These are phyloP conservation scores for Galago senegalensis DNA, from an alignment of 2,797 vertebrate genomes.

Conservation along the genomic window DNA sequence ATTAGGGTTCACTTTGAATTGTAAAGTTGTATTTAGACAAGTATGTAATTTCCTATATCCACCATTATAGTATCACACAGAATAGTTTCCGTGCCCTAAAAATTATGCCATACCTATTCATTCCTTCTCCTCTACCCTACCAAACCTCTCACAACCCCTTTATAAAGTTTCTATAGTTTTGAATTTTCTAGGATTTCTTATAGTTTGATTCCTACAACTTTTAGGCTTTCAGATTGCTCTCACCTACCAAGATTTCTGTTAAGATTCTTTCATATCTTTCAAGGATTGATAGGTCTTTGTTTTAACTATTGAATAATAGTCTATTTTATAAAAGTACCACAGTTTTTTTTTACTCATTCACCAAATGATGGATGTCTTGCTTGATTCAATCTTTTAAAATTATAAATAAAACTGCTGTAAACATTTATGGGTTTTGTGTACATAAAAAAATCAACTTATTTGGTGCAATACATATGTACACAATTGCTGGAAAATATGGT, in stretches of 20 bases:
- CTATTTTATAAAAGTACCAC: not conserved
- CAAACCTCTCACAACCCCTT: not conserved
- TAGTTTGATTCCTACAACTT: not conserved
- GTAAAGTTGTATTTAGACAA: not conserved
- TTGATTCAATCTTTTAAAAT: not conserved
- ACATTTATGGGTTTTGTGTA: not conserved
- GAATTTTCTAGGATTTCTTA: not conserved
- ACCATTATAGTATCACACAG: not conserved
- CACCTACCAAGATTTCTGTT: not conserved
- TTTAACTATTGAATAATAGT: not conserved
- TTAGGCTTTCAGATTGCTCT: not conserved
- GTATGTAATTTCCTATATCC: not conserved
- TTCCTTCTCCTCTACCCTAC: not conserved
- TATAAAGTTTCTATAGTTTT: not conserved
- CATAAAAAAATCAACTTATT: not conserved
- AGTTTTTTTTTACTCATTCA: not conserved
- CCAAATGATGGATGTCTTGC: not conserved
- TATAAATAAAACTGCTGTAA: not conserved
- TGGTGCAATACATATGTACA: not conserved
- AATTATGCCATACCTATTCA: not conserved
- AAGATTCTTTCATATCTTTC: not conserved
- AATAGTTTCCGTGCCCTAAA: not conserved
- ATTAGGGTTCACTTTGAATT: not conserved
- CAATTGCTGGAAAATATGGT: not conserved
- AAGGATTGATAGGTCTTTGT: not conserved